These are phyloP conservation scores for Drosophila histrio DNA, from an alignment of 2,888 invertebrate species.

Conservation along the genomic window DNA sequence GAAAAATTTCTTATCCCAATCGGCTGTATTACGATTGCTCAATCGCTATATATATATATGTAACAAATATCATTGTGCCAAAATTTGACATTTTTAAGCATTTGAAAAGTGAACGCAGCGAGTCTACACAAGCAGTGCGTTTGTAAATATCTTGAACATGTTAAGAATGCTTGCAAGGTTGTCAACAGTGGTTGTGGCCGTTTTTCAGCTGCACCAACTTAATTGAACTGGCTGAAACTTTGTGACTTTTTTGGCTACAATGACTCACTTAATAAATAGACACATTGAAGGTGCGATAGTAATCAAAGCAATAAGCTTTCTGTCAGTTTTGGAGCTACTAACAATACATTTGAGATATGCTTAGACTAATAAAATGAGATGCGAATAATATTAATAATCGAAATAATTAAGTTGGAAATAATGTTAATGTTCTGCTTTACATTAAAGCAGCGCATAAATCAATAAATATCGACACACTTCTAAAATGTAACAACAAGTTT, in stretches of 20 bases:
- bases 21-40: conserved; percentile 69
- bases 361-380: conserved; percentile 21
- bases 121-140: conserved; percentile 57
- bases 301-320: conserved; percentile 45
- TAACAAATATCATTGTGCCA: conserved; percentile 73
- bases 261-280: conserved; percentile 46
- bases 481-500: conserved; percentile 68
- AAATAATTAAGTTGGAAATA: conserved; percentile 58
- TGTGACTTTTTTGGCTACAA: conserved; percentile 30
- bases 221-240: conserved; percentile 66
- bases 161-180: conserved; percentile 73
- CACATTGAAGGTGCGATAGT: conserved; percentile 41
- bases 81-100: conserved; percentile 69
- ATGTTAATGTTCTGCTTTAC: conserved; percentile 66
- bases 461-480: conserved; percentile 64
- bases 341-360: conserved; percentile 8
- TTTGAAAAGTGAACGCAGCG: conserved; percentile 72
- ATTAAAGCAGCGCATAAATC: conserved; percentile 59
- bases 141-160: conserved; percentile 71
- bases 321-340: conserved; percentile 25
- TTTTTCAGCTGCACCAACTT: conserved; percentile 59
- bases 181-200: conserved; percentile 51
- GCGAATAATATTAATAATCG: conserved; percentile 37
- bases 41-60: conserved; percentile 66
- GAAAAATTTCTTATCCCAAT: no score